Evolutionary conservation across 2,113 vertebrate genomes (phyloP), one percentile per base, ranked within the genome.

Genomic region (Erythrocercus mccallii): DNA sequence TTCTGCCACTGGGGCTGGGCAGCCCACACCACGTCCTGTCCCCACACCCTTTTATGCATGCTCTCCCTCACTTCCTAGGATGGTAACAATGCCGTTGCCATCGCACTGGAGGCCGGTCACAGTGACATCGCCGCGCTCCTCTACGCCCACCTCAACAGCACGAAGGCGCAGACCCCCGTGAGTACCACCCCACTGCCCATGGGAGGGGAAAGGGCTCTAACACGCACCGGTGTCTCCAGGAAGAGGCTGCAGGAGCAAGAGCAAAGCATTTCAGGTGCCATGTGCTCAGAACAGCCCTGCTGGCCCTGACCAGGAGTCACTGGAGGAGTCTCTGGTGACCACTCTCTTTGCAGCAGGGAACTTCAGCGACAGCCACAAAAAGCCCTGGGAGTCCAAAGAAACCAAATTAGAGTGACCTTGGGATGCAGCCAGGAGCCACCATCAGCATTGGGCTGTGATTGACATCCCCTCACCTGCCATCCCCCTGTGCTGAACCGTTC

Each of bases 61-160:
- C 54, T 79, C 25, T 56, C 35, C 30, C 40, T 82, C 53, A 38
- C 30, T n/a, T 92, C 91, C 50, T 51, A 99, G 99, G 99, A 99
- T 31, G 99, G 99, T 27, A 99, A 99, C 82, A 99, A 99, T 0
- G 99, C 99, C 5, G 97, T 99, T 22, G 98, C 99, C 88, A 99
- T 99, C 0, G 99, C 99, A 0, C 93, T 99, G 96, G 99, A 99
- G 94, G 99, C 99, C 0, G 98, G 98, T 22, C 99, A 99, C 96
- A 98, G 98, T 3, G 98, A 99, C 96, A 99, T 99, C 2, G 99
- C 99, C 0, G 94, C 98, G n/a, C 96, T 99, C 65, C 98, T 99
- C 62, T 98, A 99, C 0, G 96, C 98, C 35, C 98, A 99, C 88
- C 98, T 99, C 97, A 99, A 98, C 4, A 95, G 98, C 37, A 90